Evolutionary conservation across 2,888 invertebrate genomes (phyloP).

Genomic region (Tipula vernalis): DNA sequence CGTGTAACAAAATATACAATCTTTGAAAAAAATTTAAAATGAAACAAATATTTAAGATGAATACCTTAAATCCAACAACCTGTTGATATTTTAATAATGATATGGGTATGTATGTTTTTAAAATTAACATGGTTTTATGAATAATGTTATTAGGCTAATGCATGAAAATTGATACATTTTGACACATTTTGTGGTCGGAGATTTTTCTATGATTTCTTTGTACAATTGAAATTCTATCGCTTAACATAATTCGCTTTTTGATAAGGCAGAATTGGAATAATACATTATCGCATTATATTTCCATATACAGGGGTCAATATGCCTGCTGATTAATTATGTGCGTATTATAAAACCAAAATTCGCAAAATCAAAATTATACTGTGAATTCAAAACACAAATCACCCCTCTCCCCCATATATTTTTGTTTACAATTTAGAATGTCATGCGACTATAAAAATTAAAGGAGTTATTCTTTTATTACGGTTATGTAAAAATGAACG

Average conservation of each 20-base stretch:
- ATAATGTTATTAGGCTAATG: no score
- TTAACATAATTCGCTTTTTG: neutral
- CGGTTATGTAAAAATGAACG: neutral
- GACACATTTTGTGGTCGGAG: no score
- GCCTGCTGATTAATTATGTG: neutral
- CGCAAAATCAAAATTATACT: no score
- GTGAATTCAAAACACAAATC: no score
- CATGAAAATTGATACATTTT: no score
- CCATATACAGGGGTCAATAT: neutral
- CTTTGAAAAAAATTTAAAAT: neutral
- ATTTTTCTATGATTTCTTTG: neutral
- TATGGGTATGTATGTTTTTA: neutral
- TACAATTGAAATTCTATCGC: neutral
- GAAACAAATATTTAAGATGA: neutral
- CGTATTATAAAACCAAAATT: no score
- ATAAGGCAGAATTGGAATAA: no score
- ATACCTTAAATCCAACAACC: neutral
- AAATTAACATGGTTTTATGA: no score
- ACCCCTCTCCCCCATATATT: neutral
- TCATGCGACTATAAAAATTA: neutral
- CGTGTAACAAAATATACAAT: neutral
- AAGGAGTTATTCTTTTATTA: neutral
- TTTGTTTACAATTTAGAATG: neutral
- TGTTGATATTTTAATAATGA: neutral
- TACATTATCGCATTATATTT: neutral